Percentiles rank a stretch among this genome's conserved stretches.
Conservation (phyloP, 2,113 vertebrate genomes). For the Phocoena sinus region DNA sequence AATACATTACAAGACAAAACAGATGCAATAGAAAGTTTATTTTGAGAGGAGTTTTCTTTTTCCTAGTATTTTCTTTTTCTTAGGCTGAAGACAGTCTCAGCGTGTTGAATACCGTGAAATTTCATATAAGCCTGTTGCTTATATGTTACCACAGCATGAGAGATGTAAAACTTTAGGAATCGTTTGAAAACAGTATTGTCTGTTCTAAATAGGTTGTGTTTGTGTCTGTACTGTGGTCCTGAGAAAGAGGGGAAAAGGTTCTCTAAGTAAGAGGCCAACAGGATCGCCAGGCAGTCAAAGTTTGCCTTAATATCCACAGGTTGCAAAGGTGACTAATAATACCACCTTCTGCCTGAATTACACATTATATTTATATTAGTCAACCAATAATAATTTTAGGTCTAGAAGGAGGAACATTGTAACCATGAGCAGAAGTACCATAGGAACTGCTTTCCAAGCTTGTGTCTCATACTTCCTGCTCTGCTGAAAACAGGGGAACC, state of each 20-base stretch:
- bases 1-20: background rate
- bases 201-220: background rate
- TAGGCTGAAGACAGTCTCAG: background rate
- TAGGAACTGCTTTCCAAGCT: background rate
- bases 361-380: background rate
- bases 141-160: background rate
- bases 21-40: background rate
- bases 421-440: background rate
- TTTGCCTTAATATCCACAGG: background rate
- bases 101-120: background rate
- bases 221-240: background rate
- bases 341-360: background rate
- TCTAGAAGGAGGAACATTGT: background rate
- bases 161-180: background rate
- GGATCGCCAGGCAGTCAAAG: background rate
- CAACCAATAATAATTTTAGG: background rate
- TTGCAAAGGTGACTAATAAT: background rate
- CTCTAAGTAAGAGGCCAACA: background rate
- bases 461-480: background rate
- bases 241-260: background rate
- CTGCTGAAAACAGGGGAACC: background rate
- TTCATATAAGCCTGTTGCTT: background rate
- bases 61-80: background rate
- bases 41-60: background rate
- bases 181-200: background rate